Percentiles rank a stretch among this genome's conserved stretches.
phyloP scores from a whole-genome alignment of 2,113 vertebrate genomes.

The Ancistrus triradiatus region DNA sequence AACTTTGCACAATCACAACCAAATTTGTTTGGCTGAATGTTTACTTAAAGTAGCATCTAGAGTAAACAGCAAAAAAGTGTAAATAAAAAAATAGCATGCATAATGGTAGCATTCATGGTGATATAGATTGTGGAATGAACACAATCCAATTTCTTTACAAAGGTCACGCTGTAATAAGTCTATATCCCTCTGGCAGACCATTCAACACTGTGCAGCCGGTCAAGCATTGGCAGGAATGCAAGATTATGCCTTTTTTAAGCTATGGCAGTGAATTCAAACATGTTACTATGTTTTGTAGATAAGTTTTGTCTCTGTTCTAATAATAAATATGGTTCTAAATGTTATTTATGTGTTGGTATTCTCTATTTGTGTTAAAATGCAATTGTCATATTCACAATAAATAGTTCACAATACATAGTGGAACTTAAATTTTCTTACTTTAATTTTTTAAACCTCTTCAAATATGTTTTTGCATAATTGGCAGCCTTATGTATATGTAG shows the following conservation, averaged over 20 bases:
- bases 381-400: too few species aligned
- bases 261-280: not conserved
- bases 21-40: not conserved
- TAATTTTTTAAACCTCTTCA: too few species aligned
- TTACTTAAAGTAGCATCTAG: not conserved
- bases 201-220: not conserved
- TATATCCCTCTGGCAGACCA: not conserved
- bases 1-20: too few species aligned
- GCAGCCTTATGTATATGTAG: too few species aligned
- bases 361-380: too few species aligned
- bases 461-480: too few species aligned
- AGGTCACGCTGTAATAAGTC: conserved; percentile 12
- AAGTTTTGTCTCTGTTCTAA: too few species aligned
- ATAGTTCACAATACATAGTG: too few species aligned
- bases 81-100: conserved; percentile 23
- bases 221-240: not conserved
- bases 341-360: too few species aligned
- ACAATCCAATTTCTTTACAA: conserved; percentile 13
- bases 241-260: not conserved
- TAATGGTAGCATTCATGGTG: not conserved
- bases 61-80: conserved; percentile 1
- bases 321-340: too few species aligned
- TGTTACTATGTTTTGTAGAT: too few species aligned
- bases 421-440: too few species aligned
- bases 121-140: not conserved